Evolutionary conservation across 2,888 invertebrate genomes (phyloP), one percentile per base, ranked within the genome.

Genomic region (Oscheius sp.): DNA sequence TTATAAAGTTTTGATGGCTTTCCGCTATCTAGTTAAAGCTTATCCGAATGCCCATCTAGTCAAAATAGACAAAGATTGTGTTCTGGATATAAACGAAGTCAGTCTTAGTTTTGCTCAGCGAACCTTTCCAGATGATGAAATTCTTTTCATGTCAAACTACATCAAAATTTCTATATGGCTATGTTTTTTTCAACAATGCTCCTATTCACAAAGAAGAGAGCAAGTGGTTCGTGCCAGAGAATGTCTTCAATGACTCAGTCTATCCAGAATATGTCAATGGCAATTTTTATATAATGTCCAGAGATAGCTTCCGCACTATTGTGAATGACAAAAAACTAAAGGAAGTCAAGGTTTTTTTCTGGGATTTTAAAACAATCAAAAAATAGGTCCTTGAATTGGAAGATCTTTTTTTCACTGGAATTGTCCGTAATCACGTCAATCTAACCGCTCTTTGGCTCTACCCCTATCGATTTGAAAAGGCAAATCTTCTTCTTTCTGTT

Each of bases 1-100:
- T 17, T 55, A 55, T 34, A 55, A 55, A 17, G 34, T 34, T 34
- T 34, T 55, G n/a, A 55, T 55, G 34, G 55, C 34, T 2, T 55
- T 33, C 23, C 55, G 25, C n/a, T 55, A 55, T n/a, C 15, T 55
- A n/a, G 33, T 34, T 10, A 23, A 33, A 12, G 23, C n/a, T 5
- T 55, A 55, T 55, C 34, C 55, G 10, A n/a, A n/a, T 20, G 6
- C 37, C 1, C 17, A 33, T 34, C 20, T 55, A n/a, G 20, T 55
- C 55, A 55, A 55, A 20, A 55, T 55, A 17, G 55, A 55, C 34
- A 17, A 34, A 3, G 55, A 55, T 20, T 55, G 55, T 55, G 20
- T 55, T 34, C 17, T 55, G 34, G 55, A 55, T 33, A 20, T 55
- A 6, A 33, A 15, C 10, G 17, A 15, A 12, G 48, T 48, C 5